Evolutionary conservation across 2,113 vertebrate genomes (phyloP).

Genomic region (Nesoenas mayeri): DNA sequence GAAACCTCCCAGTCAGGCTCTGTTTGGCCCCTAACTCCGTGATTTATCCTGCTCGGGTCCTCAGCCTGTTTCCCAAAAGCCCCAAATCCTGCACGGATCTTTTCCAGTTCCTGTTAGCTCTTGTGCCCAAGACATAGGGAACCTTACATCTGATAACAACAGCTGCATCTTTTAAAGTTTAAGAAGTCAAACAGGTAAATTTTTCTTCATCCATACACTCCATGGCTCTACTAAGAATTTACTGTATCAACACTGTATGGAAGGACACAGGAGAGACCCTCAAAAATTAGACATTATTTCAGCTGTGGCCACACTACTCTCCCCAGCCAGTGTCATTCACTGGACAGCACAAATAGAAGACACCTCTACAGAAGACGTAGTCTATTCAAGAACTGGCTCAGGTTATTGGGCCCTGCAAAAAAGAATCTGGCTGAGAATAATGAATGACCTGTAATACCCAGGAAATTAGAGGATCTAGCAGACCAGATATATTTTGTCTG

Average conservation of each 20-base stretch:
- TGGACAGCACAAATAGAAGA: not conserved
- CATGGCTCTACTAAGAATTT: not conserved
- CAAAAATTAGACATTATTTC: not conserved
- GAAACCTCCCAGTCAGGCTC: not conserved
- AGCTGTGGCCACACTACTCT: not conserved
- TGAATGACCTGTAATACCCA: not conserved
- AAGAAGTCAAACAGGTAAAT: not conserved
- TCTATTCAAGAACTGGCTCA: not conserved
- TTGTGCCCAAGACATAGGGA: not conserved
- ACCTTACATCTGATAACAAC: not conserved
- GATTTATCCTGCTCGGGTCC: not conserved
- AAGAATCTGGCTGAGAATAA: not conserved
- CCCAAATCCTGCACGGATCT: not conserved
- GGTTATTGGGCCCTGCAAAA: not conserved
- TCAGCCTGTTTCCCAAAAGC: not conserved
- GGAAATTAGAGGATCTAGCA: not conserved
- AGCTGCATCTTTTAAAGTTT: not conserved
- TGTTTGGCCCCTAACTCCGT: not conserved
- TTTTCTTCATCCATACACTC: not conserved
- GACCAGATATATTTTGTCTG: not conserved
- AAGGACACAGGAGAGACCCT: not conserved
- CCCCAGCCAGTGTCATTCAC: not conserved
- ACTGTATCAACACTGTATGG: fast-evolving
- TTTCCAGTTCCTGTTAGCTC: not conserved
- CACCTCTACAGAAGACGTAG: not conserved